These are phyloP conservation scores for Tyria jacobaeae DNA, from an alignment of 2,888 invertebrate genomes.

Conservation along the genomic window DNA sequence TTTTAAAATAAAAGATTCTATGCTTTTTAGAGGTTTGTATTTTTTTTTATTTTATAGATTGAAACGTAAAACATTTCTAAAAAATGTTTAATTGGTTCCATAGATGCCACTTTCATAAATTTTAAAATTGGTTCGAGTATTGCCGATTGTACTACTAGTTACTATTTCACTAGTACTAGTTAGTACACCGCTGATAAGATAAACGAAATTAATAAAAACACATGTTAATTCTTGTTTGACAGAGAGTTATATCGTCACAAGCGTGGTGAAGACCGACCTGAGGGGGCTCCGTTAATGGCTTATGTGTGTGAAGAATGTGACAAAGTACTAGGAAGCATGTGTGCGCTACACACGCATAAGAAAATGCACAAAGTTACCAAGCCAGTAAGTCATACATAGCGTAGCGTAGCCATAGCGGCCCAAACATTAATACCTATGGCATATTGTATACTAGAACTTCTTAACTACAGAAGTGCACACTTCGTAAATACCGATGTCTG, in stretches of 20 bases:
- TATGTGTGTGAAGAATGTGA: conserved; percentile 87
- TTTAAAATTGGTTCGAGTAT: no score
- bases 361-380: conserved; percentile 85
- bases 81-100: no score
- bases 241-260: conserved; percentile 81
- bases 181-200: no score
- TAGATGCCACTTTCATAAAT: no score
- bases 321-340: conserved; percentile 85
- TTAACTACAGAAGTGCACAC: neutral
- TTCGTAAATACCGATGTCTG: no score
- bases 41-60: neutral
- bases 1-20: no score
- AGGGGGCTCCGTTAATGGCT: conserved; percentile 75
- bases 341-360: conserved; percentile 84
- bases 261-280: conserved; percentile 77
- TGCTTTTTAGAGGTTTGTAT: no score
- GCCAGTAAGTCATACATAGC: conserved; percentile 72
- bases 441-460: neutral
- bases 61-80: no score
- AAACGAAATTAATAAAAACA: no score
- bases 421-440: neutral
- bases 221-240: conserved; percentile 5
- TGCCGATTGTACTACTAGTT: no score
- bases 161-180: no score
- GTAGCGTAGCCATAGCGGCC: conserved; percentile 17